A percentile compares a stretch with the other conserved stretches of the same genome.
Evolutionary conservation across 2,113 vertebrate species (phyloP).

Genomic region (Saccopteryx leptura): DNA sequence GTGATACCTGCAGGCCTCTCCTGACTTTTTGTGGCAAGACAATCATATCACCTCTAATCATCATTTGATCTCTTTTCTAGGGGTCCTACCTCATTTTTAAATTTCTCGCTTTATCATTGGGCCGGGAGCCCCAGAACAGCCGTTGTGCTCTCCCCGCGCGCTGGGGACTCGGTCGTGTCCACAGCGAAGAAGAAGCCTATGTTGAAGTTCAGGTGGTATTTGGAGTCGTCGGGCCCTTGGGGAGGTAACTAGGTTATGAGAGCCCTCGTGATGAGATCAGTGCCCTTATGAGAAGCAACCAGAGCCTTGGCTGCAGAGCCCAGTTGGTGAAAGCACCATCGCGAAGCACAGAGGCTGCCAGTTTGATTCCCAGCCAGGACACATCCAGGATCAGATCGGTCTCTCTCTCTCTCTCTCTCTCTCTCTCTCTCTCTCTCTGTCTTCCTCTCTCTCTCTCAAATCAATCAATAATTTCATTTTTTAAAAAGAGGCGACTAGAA

Average conservation of each 20-base stretch:
- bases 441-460: too few relatives aligned
- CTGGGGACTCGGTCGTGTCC: not conserved
- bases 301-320: too few relatives aligned
- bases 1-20: not conserved
- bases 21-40: not conserved
- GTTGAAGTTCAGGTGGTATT: not conserved
- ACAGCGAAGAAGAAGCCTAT: rapidly evolving
- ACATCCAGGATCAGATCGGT: too few relatives aligned
- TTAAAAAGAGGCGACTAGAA: too few relatives aligned
- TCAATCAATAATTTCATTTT: too few relatives aligned
- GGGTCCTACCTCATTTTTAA: not conserved
- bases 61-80: not conserved
- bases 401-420: not conserved
- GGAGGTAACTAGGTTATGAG: not conserved
- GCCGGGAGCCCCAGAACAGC: not conserved
- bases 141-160: not conserved
- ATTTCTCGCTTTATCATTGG: not conserved
- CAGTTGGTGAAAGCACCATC: too few relatives aligned
- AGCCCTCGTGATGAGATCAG: not conserved
- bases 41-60: not conserved
- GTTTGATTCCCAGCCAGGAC: too few relatives aligned
- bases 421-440: not conserved
- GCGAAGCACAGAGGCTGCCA: too few relatives aligned
- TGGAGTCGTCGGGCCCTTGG: not conserved
- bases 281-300: not conserved